Percentiles rank a stretch among this genome's conserved stretches.
Conservation (phyloP, 2,113 vertebrate genomes). For the Clarias magur region DNA sequence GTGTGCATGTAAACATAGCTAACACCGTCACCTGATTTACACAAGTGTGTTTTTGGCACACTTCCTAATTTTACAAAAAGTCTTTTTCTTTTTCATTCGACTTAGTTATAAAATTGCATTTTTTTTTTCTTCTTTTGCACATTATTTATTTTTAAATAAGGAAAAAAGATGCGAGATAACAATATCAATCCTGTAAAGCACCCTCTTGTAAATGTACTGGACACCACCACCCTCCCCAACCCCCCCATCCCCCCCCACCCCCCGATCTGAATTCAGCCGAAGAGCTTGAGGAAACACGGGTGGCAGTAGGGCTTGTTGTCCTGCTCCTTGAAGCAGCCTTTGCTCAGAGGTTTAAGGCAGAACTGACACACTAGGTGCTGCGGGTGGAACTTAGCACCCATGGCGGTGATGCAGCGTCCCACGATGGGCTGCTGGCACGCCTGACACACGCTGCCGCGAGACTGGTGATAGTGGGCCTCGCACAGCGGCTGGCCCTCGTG, state of each 20-base stretch:
- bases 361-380: slow-evolving; percentile 92
- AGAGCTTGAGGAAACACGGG: slow-evolving; percentile 89
- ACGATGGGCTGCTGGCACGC: slow-evolving; percentile 89
- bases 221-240: too few relatives aligned
- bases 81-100: background rate
- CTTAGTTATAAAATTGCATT: slow-evolving; percentile 3
- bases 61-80: background rate
- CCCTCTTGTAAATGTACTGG: background rate
- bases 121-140: slow-evolving; percentile 2
- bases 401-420: slow-evolving; percentile 88
- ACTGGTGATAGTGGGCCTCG: slow-evolving; percentile 88
- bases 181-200: background rate
- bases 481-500: slow-evolving; percentile 86
- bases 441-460: slow-evolving; percentile 85
- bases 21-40: background rate
- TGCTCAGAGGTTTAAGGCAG: slow-evolving; percentile 87
- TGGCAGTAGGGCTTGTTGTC: slow-evolving; percentile 92
- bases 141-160: background rate
- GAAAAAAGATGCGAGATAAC: background rate
- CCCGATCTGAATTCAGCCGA: slow-evolving; percentile 60
- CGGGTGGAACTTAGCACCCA: slow-evolving; percentile 90
- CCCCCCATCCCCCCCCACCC: too few relatives aligned
- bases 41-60: background rate
- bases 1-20: slow-evolving; percentile 7
- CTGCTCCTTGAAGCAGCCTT: slow-evolving; percentile 92